phyloP scores from a whole-genome alignment of 2,888 invertebrate species.

The Caradrina kadenii region DNA sequence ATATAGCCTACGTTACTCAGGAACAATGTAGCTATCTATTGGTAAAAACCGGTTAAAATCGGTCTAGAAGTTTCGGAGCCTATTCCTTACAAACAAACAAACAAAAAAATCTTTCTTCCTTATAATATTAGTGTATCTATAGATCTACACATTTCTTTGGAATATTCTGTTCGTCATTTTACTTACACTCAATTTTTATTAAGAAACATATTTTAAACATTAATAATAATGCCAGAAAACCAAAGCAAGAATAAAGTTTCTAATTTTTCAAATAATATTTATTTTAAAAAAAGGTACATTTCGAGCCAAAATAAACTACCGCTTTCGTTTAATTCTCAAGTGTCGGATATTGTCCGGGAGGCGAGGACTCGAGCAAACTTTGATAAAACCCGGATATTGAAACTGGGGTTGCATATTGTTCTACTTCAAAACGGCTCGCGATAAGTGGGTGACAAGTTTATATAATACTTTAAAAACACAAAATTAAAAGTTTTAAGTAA shows the following conservation, averaged over 20 bases:
- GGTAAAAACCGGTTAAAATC: too few species aligned
- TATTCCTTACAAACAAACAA: too few species aligned
- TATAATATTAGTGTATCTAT: too few species aligned
- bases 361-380: slow-evolving; percentile 46
- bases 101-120: too few species aligned
- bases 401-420: slow-evolving; percentile 42
- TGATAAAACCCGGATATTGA: slow-evolving; percentile 52
- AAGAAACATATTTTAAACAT: too few species aligned
- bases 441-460: slow-evolving; percentile 14
- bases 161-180: neutral
- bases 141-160: neutral
- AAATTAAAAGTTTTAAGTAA: too few species aligned
- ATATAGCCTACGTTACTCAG: too few species aligned
- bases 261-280: neutral
- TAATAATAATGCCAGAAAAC: too few species aligned
- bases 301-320: slow-evolving; percentile 26
- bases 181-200: too few species aligned
- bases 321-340: slow-evolving; percentile 51
- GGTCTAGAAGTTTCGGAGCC: too few species aligned
- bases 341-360: slow-evolving; percentile 52
- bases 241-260: too few species aligned
- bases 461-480: slow-evolving; percentile 9
- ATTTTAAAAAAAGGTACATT: slow-evolving; percentile 15
- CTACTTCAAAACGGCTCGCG: slow-evolving; percentile 23
- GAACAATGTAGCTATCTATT: too few species aligned